These are phyloP conservation scores for Siniperca chuatsi DNA, from an alignment of 2,113 vertebrate species.

Conservation along the genomic window DNA sequence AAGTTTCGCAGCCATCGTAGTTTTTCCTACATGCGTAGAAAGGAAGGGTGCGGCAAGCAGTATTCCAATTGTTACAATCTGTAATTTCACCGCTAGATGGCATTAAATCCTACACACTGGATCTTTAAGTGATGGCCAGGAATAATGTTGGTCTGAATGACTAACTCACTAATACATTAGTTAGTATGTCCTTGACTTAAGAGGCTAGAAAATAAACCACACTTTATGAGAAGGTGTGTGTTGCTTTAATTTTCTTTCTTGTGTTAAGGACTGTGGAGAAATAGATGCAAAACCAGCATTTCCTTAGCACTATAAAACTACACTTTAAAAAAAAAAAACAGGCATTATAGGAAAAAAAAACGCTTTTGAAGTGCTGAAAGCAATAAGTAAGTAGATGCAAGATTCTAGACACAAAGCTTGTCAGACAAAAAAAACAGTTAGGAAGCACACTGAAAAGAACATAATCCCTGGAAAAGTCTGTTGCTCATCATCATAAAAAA, in stretches of 20 bases:
- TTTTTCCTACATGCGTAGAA: too few relatives aligned
- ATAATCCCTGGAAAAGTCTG: neutral
- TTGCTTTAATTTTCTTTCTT: neutral
- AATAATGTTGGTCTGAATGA: neutral
- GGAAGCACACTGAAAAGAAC: neutral
- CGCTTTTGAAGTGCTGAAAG: neutral
- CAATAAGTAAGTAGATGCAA: neutral
- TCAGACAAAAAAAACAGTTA: neutral
- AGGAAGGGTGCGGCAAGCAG: too few relatives aligned
- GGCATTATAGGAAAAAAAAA: neutral
- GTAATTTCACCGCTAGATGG: too few relatives aligned
- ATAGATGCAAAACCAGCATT: neutral
- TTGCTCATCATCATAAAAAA: neutral
- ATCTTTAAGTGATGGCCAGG: neutral
- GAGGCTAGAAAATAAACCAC: neutral
- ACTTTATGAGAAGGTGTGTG: neutral
- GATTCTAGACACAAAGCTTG: neutral
- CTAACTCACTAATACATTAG: neutral
- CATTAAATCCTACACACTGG: too few relatives aligned
- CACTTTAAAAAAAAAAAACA: neutral
- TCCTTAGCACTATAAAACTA: neutral
- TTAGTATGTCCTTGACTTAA: neutral
- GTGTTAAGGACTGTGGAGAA: neutral
- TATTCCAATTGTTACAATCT: too few relatives aligned
- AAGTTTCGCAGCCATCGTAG: too few relatives aligned